These are phyloP conservation scores for Gisinianus flammeolus DNA, from an alignment of 2,888 invertebrate species.

Conservation along the genomic window DNA sequence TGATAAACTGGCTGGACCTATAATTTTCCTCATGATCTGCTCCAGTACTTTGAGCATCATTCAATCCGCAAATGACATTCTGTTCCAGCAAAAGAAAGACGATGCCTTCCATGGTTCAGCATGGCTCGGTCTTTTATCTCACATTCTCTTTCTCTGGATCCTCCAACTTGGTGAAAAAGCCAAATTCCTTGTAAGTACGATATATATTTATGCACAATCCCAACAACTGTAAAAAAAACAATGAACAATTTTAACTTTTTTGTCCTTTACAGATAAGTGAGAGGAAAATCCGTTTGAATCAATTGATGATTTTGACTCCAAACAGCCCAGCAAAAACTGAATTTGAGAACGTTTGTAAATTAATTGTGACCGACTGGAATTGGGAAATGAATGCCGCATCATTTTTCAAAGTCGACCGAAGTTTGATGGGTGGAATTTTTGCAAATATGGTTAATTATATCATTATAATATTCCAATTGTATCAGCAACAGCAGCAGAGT, in stretches of 20 bases:
- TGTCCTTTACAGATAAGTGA: constrained; percentile 15
- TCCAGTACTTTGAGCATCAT: constrained; percentile 24
- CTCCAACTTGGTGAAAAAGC: constrained; percentile 25
- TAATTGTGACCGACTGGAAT: constrained; percentile 28
- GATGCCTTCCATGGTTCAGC: background rate
- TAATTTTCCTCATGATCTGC: constrained; percentile 22
- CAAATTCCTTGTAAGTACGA: background rate
- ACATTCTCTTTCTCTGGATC: constrained; percentile 4
- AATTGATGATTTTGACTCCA: background rate
- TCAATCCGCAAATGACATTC: constrained; percentile 31
- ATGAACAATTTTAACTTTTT: background rate
- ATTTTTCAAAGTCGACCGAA: constrained; percentile 38
- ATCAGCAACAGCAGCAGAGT: constrained; percentile 11
- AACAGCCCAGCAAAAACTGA: constrained; percentile 1
- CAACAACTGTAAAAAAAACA: background rate
- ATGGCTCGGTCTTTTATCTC: constrained; percentile 1
- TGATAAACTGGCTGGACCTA: constrained; percentile 33
- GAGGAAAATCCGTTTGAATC: constrained; percentile 14
- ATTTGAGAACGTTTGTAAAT: background rate
- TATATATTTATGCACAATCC: background rate
- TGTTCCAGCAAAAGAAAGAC: background rate
- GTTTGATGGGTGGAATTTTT: constrained; percentile 37
- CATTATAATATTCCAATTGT: constrained; percentile 39
- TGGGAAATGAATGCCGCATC: constrained; percentile 40
- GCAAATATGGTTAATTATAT: constrained; percentile 31